Conservation (phyloP, 30 jellyfish, hydroid and myxozoan genomes). For the Pseudorhiza aurosa region DNA sequence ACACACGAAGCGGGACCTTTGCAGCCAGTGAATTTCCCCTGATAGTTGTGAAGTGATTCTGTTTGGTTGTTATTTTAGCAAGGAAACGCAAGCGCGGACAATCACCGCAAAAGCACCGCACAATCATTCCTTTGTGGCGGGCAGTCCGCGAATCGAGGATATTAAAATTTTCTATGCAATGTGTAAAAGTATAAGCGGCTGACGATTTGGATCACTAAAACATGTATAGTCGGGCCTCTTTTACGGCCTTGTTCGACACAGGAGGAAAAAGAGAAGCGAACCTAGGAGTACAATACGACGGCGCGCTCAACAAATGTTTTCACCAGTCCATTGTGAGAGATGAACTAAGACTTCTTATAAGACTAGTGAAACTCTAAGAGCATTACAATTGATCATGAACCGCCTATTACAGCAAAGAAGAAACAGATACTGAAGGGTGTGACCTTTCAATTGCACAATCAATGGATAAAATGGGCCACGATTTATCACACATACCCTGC, state of each 20-base stretch:
- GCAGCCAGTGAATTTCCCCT: conserved; percentile 48
- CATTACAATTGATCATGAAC: conserved; percentile 31
- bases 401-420: conserved; percentile 35
- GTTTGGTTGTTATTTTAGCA: conserved; percentile 78
- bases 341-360: conserved; percentile 14
- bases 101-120: conserved; percentile 72
- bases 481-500: background rate
- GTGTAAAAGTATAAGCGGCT: conserved; percentile 65
- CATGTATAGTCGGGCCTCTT: conserved; percentile 67
- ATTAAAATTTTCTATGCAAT: conserved; percentile 65
- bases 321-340: conserved; percentile 63
- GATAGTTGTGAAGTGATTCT: conserved; percentile 73
- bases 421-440: conserved; percentile 48
- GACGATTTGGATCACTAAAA: conserved; percentile 67
- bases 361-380: conserved; percentile 52
- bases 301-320: conserved; percentile 72
- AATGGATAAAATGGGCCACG: background rate
- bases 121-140: conserved; percentile 62
- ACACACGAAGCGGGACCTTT: conserved; percentile 76
- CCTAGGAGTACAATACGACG: conserved; percentile 26
- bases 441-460: conserved; percentile 21
- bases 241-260: conserved; percentile 46
- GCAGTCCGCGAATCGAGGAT: conserved; percentile 52
- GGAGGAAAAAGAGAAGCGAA: conserved; percentile 59
- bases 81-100: conserved; percentile 76